A percentile compares a stretch with the other conserved stretches of the same genome.
These are phyloP conservation scores for Leucophenga montana DNA, from an alignment of 2,888 invertebrate genomes.

Conservation along the genomic window DNA sequence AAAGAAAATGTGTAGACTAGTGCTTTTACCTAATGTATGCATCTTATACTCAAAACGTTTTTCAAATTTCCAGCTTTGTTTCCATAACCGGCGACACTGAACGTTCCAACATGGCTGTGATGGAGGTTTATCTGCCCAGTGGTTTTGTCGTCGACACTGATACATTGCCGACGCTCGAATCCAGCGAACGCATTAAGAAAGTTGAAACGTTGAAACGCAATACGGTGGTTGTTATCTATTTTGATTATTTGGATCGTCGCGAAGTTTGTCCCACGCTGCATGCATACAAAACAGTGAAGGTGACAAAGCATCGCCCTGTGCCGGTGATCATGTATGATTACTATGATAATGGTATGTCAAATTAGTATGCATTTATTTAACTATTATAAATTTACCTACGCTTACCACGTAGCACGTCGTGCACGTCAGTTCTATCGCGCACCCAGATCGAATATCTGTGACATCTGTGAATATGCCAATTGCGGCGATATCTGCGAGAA, in stretches of 20 bases:
- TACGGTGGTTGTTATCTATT: slow-evolving; percentile 81
- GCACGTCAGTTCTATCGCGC: slow-evolving; percentile 88
- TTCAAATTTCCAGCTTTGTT: not conserved
- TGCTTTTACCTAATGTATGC: not conserved
- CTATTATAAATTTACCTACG: not conserved
- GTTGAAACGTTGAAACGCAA: slow-evolving; percentile 81
- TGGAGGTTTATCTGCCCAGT: slow-evolving; percentile 91
- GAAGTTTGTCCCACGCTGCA: slow-evolving; percentile 91
- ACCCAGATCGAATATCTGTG: slow-evolving; percentile 82
- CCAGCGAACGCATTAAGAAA: slow-evolving; percentile 75
- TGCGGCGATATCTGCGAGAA: slow-evolving; percentile 70
- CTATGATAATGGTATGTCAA: slow-evolving; percentile 88
- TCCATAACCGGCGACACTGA: slow-evolving; percentile 72
- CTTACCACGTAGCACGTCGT: slow-evolving; percentile 78
- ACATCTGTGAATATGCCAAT: slow-evolving; percentile 85
- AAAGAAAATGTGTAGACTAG: too few relatives aligned
- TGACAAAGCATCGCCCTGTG: slow-evolving; percentile 89
- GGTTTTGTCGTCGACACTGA: slow-evolving; percentile 90
- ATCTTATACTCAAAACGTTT: not conserved
- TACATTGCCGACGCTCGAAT: slow-evolving; percentile 80
- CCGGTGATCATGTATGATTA: slow-evolving; percentile 91
- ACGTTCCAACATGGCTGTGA: slow-evolving; percentile 86
- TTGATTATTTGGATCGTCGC: slow-evolving; percentile 79
- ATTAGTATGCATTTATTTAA: not conserved
- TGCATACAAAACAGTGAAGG: slow-evolving; percentile 88